Conservation (phyloP, 2,888 invertebrate species). For the Acrobasis suavella region DNA sequence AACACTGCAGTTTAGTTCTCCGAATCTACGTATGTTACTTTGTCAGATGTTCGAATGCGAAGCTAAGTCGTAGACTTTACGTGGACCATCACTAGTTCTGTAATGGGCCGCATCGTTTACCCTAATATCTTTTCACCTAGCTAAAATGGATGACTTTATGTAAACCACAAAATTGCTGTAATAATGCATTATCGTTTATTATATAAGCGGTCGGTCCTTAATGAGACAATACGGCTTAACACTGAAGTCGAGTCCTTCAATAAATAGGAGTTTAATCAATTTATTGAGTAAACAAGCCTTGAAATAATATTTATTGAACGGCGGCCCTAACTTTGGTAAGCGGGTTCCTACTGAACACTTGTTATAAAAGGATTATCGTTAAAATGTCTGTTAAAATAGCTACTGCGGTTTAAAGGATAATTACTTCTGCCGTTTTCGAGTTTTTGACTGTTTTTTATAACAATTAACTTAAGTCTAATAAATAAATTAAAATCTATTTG, state of each 20-base stretch:
- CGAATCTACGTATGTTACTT: neutral
- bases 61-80: neutral
- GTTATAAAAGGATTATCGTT: slow-evolving; percentile 11
- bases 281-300: slow-evolving; percentile 1
- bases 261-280: slow-evolving; percentile 19
- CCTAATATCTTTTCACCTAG: slow-evolving; percentile 28
- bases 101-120: slow-evolving; percentile 18
- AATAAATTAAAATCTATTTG: too few species aligned
- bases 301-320: slow-evolving; percentile 11
- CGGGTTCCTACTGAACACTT: slow-evolving; percentile 7
- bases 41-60: neutral
- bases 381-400: neutral
- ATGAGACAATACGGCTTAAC: slow-evolving; percentile 16
- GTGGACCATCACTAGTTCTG: neutral
- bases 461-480: too few species aligned
- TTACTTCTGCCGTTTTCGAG: neutral
- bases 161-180: slow-evolving; percentile 7
- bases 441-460: neutral
- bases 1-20: slow-evolving; percentile 15
- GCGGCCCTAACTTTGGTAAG: neutral
- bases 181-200: slow-evolving; percentile 15
- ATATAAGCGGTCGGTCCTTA: slow-evolving; percentile 13
- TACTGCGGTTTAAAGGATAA: neutral
- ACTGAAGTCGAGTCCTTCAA: slow-evolving; percentile 14
- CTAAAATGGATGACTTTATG: slow-evolving; percentile 15